Base-by-base conservation (phyloP, 2,113 vertebrate genomes). In the Cnemophilus loriae region DNA sequence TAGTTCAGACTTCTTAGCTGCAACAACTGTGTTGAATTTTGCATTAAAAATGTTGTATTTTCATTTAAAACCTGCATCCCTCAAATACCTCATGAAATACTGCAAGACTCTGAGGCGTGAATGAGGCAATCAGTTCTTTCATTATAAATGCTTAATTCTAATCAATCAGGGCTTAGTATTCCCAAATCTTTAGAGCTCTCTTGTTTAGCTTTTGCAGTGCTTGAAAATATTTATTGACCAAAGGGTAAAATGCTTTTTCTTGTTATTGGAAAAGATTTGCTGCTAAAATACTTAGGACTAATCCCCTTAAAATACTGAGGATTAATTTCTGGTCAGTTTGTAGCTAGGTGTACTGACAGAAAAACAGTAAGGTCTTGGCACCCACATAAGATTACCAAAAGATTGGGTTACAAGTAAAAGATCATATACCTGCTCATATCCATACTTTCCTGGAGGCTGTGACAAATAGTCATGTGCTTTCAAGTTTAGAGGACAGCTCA, bases 81-180 rank as follows among this genome's bases (percentile, higher is more conserved):
- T 92, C 32, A 64, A 69, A 80, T 57, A 69, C 32, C 37, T 87
- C 30, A 46, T 71, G 56, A 96, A 95, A 96, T 87, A 47, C 68
- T 74, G 27, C 52, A 87, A 28, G 68, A 94, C 32, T 84, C 50
- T 55, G 37, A 95, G 47, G 61, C 22, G 26, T 80, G 33, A 91
- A 65, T 74, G 35, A 95, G 88, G 27, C 60, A 94, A 89, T 88
- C 39, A 23, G 63, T 78, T 93, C 59, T 61, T 78, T 84, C 56
- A 52, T 89, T 87, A 86, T 20, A 69, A 64, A 55, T 75, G 20
- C 82, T 95, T 94, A 89, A 90, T 85, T 80, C 61, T 93, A 63
- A 87, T 87, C 56, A 68, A 37, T 78, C 76, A 63, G 49, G 37
- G 65, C 63, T 70, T 79, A 84, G 32, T 73, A 89, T 69, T 95